A percentile compares a stretch with the other conserved stretches of the same genome.
Evolutionary conservation across 2,888 invertebrate genomes (phyloP).

Genomic region (Heteromyza rotundicornis): DNA sequence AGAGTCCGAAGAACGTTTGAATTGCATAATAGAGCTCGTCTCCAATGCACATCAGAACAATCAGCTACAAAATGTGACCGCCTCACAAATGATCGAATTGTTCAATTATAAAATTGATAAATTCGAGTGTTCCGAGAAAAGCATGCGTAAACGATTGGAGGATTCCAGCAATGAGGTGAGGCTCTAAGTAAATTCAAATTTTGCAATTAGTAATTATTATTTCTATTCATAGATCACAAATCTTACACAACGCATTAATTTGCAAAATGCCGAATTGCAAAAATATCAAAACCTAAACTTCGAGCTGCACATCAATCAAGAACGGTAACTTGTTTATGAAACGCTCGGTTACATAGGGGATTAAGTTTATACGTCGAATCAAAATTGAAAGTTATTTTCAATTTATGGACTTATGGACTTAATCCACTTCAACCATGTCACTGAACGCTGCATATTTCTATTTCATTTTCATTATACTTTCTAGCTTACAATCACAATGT

Average conservation of each 20-base stretch:
- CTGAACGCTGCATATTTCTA: too few relatives aligned
- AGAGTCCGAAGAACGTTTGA: constrained; percentile 52
- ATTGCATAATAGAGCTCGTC: constrained; percentile 50
- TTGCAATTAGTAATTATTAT: background rate
- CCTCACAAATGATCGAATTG: constrained; percentile 59
- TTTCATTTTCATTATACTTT: constrained; percentile 4
- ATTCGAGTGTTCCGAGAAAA: constrained; percentile 42
- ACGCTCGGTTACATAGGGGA: background rate
- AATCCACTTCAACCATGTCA: background rate
- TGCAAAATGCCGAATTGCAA: constrained; percentile 56
- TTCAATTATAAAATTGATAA: constrained; percentile 59
- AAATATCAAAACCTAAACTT: constrained; percentile 57
- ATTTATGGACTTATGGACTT: background rate
- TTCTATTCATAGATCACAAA: constrained; percentile 42
- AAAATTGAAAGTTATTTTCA: background rate
- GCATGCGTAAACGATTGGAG: constrained; percentile 51
- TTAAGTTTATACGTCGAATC: background rate
- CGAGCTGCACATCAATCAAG: constrained; percentile 57
- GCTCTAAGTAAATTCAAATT: background rate
- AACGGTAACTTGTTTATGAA: constrained; percentile 43
- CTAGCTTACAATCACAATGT: constrained; percentile 52
- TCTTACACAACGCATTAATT: constrained; percentile 50
- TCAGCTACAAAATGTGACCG: constrained; percentile 54
- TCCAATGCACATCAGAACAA: constrained; percentile 47
- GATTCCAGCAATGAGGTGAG: constrained; percentile 50